Conservation (phyloP, 2,888 invertebrate genomes). For the Macrophya alboannulata region DNA sequence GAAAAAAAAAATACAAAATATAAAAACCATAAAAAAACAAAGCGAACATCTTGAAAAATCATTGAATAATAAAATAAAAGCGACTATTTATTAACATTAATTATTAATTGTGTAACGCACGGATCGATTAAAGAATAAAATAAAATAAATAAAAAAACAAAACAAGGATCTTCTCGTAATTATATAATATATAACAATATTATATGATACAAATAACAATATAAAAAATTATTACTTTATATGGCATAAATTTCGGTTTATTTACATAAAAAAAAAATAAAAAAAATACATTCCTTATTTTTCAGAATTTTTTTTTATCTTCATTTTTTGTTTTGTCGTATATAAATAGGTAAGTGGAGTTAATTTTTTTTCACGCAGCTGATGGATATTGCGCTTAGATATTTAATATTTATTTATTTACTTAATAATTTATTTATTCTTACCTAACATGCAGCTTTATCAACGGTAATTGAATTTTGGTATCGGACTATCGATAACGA, state of each 20-base stretch:
- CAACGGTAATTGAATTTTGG: background rate
- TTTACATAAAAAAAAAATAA: background rate
- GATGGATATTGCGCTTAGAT: background rate
- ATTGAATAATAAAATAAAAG: conserved; percentile 15
- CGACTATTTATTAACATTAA: conserved; percentile 20
- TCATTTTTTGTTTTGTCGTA: too few relatives aligned
- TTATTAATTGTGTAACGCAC: background rate
- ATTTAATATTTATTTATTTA: too few relatives aligned
- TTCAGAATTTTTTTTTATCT: background rate
- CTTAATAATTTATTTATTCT: background rate
- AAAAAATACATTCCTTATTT: background rate
- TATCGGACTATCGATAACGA: background rate
- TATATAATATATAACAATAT: background rate
- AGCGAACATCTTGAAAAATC: background rate
- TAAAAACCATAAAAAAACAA: background rate
- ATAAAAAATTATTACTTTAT: background rate
- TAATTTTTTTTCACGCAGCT: background rate
- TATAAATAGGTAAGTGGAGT: background rate
- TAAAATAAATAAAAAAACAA: background rate
- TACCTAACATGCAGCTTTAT: background rate
- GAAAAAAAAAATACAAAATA: background rate
- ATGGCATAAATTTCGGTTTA: conserved; percentile 14
- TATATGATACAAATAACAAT: background rate
- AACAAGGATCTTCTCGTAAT: background rate
- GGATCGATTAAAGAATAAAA: background rate